phyloP scores from a whole-genome alignment of 2,888 invertebrate species.

The Vesta saturnalis region DNA sequence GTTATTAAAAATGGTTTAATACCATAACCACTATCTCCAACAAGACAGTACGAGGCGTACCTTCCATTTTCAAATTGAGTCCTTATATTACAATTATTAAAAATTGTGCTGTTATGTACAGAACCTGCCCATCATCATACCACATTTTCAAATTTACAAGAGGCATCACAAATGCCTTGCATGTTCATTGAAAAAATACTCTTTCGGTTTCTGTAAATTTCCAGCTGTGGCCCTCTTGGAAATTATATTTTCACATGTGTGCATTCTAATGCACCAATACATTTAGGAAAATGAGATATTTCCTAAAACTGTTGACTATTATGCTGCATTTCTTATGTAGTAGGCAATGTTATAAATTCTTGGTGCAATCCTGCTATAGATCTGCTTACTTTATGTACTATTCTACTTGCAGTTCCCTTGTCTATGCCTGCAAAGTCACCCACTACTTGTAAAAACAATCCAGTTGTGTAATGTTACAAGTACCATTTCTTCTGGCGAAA shows the following conservation, averaged over 20 bases:
- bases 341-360: slow-evolving; percentile 4
- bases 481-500: slow-evolving; percentile 12
- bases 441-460: slow-evolving; percentile 11
- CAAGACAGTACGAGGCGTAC: not conserved
- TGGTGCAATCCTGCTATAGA: not conserved
- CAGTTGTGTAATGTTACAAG: slow-evolving; percentile 13
- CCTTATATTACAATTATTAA: slow-evolving; percentile 4
- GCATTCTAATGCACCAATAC: slow-evolving; percentile 20
- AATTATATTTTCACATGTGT: slow-evolving; percentile 20
- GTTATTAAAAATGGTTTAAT: slow-evolving; percentile 6
- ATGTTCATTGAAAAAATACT: slow-evolving; percentile 5
- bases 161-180: slow-evolving; percentile 18
- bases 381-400: slow-evolving; percentile 11
- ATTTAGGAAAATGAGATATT: slow-evolving; percentile 14
- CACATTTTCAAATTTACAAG: slow-evolving; percentile 14
- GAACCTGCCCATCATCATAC: slow-evolving; percentile 19
- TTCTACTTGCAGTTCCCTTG: slow-evolving; percentile 3
- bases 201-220: slow-evolving; percentile 8
- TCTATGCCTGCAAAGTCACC: slow-evolving; percentile 9
- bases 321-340: not conserved
- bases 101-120: slow-evolving; percentile 12
- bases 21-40: slow-evolving; percentile 8
- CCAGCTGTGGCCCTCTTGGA: slow-evolving; percentile 14
- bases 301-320: slow-evolving; percentile 2
- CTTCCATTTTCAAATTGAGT: slow-evolving; percentile 11